phyloP scores from a whole-genome alignment of 1,140 invertebrate species.

The Wiebesia pumilae region DNA sequence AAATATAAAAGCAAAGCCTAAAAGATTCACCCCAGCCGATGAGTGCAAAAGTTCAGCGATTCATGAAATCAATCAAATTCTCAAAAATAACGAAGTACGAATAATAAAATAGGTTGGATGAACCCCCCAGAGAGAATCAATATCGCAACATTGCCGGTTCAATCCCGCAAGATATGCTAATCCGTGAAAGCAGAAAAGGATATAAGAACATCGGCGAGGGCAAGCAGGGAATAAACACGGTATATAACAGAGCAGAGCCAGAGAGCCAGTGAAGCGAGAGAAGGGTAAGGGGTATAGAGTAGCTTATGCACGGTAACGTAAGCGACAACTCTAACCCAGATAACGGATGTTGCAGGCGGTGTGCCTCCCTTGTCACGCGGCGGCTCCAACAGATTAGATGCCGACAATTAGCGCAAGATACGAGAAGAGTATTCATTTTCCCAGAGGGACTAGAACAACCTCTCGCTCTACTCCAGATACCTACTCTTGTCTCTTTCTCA shows the following conservation, averaged over 20 bases:
- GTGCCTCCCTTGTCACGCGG: constrained; percentile 41
- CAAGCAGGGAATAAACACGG: constrained; percentile 12
- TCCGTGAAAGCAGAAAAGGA: constrained; percentile 35
- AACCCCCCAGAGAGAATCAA: constrained; percentile 19
- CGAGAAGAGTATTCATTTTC: constrained; percentile 49
- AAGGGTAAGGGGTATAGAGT: constrained; percentile 44
- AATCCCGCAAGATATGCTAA: constrained; percentile 44
- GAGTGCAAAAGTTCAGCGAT: not conserved
- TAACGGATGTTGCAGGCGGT: constrained; percentile 51
- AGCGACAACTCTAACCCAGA: constrained; percentile 57
- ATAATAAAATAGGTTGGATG: not conserved
- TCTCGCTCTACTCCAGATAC: not conserved
- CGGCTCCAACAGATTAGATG: constrained; percentile 55
- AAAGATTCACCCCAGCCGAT: too few relatives aligned
- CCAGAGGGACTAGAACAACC: not conserved
- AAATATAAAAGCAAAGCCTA: not conserved
- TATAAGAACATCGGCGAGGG: constrained; percentile 19
- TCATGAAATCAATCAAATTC: not conserved
- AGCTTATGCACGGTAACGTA: constrained; percentile 21
- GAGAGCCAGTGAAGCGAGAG: constrained; percentile 5
- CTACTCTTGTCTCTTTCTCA: not conserved
- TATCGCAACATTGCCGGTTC: not conserved
- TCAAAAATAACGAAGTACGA: not conserved
- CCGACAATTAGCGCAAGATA: constrained; percentile 59
- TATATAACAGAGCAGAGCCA: not conserved